Evolutionary conservation across 2,113 vertebrate species (phyloP).

Genomic region (Dasypus novemcinctus): DNA sequence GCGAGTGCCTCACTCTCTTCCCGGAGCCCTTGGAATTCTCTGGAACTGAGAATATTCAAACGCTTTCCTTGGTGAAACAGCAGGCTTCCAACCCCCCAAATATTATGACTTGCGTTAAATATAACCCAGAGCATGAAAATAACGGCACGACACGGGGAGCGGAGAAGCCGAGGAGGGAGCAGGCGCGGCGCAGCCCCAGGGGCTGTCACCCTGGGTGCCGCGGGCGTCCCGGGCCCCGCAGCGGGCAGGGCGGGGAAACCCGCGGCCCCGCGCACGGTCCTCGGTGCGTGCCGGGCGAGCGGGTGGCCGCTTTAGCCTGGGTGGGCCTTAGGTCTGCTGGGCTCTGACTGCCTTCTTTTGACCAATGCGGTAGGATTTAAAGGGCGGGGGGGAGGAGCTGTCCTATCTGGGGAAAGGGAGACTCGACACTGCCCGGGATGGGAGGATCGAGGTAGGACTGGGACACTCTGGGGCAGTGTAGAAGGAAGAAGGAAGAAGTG

Average conservation of each 20-base stretch:
- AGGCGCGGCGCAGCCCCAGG: neutral
- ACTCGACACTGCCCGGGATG: neutral
- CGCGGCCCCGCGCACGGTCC: rapidly evolving
- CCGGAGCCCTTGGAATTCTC: constrained; percentile 70
- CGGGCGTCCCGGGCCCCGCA: neutral
- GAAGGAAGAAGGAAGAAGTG: too few relatives aligned
- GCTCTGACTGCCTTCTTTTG: neutral
- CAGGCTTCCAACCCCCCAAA: constrained; percentile 69
- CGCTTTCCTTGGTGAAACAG: constrained; percentile 74
- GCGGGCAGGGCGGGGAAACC: neutral
- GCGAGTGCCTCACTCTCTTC: constrained; percentile 69
- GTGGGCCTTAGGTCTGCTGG: neutral
- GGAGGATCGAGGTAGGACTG: neutral
- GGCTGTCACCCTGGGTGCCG: neutral
- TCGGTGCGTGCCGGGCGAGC: neutral
- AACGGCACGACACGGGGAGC: neutral
- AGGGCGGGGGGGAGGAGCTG: neutral
- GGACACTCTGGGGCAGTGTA: rapidly evolving
- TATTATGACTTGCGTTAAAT: constrained; percentile 76
- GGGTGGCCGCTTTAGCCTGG: neutral
- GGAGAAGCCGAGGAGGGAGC: neutral
- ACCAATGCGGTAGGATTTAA: neutral
- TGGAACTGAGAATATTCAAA: constrained; percentile 73
- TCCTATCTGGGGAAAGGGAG: neutral
- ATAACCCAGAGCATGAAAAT: constrained; percentile 65